phyloP scores from a whole-genome alignment of 2,888 invertebrate genomes.

The Schizotus pectinicornis region DNA sequence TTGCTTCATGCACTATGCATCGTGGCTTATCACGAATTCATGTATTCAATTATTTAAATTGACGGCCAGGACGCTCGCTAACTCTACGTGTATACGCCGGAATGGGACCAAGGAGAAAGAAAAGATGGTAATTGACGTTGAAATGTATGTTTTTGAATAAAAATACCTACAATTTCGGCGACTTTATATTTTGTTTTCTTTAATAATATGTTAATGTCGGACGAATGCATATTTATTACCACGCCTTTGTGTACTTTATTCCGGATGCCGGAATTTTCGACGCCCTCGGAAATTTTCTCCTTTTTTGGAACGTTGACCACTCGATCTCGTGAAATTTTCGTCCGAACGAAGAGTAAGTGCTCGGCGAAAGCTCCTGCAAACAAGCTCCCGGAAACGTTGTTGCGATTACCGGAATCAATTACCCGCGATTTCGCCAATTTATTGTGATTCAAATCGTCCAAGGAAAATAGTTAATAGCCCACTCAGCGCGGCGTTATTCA shows the following conservation, averaged over 20 bases:
- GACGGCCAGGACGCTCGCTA: conserved; percentile 49
- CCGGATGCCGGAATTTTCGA: conserved; percentile 24
- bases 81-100: conserved; percentile 31
- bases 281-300: conserved; percentile 13
- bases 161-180: conserved; percentile 44
- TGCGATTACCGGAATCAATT: conserved; percentile 29
- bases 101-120: conserved; percentile 43
- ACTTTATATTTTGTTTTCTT: conserved; percentile 41
- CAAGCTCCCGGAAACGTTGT: conserved; percentile 8
- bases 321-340: no score
- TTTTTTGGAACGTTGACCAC: no score
- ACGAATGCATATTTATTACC: conserved; percentile 38
- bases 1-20: conserved; percentile 59
- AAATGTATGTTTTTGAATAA: conserved; percentile 46
- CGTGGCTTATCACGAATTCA: conserved; percentile 59
- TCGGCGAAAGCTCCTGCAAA: no score
- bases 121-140: conserved; percentile 54
- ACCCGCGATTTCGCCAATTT: conserved; percentile 23
- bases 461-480: conserved; percentile 47
- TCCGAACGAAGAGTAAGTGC: no score
- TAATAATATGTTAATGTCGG: conserved; percentile 41
- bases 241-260: conserved; percentile 33
- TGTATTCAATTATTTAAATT: conserved; percentile 61
- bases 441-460: conserved; percentile 18
- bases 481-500: conserved; percentile 46